Base-by-base conservation (phyloP, 2,888 invertebrate species). In the Drosophila kanekoi region DNA sequence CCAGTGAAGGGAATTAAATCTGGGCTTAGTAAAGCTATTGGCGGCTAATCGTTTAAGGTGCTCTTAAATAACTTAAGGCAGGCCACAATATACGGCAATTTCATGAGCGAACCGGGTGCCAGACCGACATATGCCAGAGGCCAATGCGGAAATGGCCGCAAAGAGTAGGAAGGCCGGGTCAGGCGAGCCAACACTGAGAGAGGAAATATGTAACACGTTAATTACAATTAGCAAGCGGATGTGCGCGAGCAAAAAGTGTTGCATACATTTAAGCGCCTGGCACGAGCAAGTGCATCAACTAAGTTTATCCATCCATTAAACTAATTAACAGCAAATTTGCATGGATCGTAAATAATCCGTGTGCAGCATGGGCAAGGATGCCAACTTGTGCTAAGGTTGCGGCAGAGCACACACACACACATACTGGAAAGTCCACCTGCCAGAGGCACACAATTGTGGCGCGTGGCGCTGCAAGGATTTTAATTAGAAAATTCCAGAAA, bases 251-350 rank as follows among this genome's bases (percentile, higher is more conserved):
- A 66, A 69, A 67, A 77, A 66, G 57, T 63, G 74, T 70, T 68
- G 82, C 77, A 68, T 79, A 68, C 67, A 62, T 69, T 79, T 72
- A 32, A 73, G 69, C 69, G 72, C 58, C 51, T 43, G 47, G 56
- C 53, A 51, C 32, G 33, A 57, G 75, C 58, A 81, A 87, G 85
- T 87, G 87, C 87, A 85, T 85, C 87, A 85, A 75, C 81, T 70
- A 74, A 77, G 87, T 89, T 89, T 89, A 89, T 89, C 82, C 90
- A 89, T 89, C 87, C 90, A 89, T 88, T 89, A 87, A 89, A 89
- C 90, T 88, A 89, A 88, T 88, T 88, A 88, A 89, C 89, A 89
- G 85, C 80, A 84, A 89, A 88, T 88, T 88, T 89, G 87, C 90
- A 84, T 84, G 89, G 88, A 87, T 87, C 86, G 88, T 88, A 87